Percentiles rank a stretch among this genome's conserved stretches.
phyloP scores from a whole-genome alignment of 1,140 invertebrate species.

The Lepidurus arcticus region DNA sequence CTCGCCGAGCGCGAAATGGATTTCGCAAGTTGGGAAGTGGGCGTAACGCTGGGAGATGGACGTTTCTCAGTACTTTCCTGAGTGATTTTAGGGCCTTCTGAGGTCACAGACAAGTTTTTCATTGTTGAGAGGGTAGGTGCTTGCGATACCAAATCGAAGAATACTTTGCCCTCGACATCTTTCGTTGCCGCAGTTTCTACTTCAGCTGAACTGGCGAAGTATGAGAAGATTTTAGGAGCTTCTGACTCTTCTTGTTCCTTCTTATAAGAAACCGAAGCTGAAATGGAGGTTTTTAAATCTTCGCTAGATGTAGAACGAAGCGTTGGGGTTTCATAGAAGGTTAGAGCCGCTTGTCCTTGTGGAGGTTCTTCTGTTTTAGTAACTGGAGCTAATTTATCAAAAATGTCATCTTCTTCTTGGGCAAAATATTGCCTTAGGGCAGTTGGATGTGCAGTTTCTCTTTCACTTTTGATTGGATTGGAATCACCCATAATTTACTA shows the following conservation, averaged over 20 bases:
- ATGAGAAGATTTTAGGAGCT: conserved; percentile 32
- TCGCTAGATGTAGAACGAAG: background rate
- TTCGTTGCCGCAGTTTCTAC: background rate
- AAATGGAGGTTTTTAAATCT: background rate
- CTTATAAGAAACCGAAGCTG: conserved; percentile 23
- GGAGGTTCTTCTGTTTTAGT: background rate
- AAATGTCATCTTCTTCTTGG: background rate
- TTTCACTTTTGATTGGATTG: background rate
- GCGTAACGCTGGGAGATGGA: background rate
- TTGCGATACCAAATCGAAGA: conserved; percentile 29
- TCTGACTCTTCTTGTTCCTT: conserved; percentile 22
- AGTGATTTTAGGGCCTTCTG: background rate
- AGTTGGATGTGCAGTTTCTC: background rate
- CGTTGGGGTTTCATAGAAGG: background rate
- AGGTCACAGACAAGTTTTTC: background rate
- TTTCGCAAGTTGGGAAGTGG: background rate
- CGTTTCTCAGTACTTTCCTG: background rate
- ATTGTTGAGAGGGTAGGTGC: no score
- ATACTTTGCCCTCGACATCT: conserved; percentile 27
- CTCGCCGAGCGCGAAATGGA: background rate
- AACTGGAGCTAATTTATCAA: background rate
- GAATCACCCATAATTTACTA: background rate
- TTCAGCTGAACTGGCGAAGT: conserved; percentile 23
- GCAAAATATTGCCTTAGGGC: background rate
- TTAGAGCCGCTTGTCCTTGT: background rate